Conservation (phyloP, 1,140 invertebrate genomes). For the Leptinotarsa undecemlineata region DNA sequence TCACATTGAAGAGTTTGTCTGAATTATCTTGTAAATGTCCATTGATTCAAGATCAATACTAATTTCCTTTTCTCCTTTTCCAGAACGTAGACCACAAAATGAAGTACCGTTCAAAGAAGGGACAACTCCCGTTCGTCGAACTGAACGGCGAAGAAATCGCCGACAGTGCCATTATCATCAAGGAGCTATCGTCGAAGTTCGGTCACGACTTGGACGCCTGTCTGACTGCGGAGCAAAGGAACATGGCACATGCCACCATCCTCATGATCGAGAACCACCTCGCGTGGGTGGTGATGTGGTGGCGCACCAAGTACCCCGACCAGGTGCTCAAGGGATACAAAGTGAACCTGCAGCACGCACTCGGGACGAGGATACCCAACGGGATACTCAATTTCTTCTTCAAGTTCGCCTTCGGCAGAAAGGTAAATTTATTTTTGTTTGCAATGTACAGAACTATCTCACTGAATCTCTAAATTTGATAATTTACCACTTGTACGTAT, state of each 20-base stretch:
- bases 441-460: neutral
- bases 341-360: slow-evolving; percentile 84
- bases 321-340: slow-evolving; percentile 86
- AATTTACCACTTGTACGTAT: no score
- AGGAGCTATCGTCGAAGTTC: slow-evolving; percentile 80
- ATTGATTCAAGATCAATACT: no score
- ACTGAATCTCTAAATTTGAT: no score
- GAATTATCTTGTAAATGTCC: no score
- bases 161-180: slow-evolving; percentile 87
- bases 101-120: slow-evolving; percentile 91
- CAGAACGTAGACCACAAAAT: slow-evolving; percentile 95
- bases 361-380: slow-evolving; percentile 86
- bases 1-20: no score
- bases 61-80: slow-evolving; percentile 51
- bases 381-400: slow-evolving; percentile 87
- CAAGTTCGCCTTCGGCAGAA: slow-evolving; percentile 83
- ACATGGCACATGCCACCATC: slow-evolving; percentile 88
- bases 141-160: slow-evolving; percentile 91
- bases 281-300: slow-evolving; percentile 84
- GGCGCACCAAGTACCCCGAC: slow-evolving; percentile 88
- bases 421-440: slow-evolving; percentile 64
- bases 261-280: slow-evolving; percentile 95
- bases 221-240: slow-evolving; percentile 81
- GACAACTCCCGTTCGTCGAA: slow-evolving; percentile 89
- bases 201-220: slow-evolving; percentile 79